phyloP scores from a whole-genome alignment of 2,888 invertebrate genomes.

The Zonitis immaculata region DNA sequence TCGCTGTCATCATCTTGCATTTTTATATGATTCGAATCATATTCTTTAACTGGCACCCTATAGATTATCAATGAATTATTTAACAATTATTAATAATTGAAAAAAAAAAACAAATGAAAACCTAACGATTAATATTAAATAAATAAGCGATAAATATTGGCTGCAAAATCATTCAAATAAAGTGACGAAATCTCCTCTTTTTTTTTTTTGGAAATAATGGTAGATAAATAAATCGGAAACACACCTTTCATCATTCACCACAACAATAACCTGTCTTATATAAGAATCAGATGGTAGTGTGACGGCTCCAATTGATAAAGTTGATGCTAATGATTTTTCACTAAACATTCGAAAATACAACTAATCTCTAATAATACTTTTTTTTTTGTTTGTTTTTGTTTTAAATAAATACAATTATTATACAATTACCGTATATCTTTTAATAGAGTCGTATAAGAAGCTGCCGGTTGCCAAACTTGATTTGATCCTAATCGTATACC shows the following conservation, averaged over 20 bases:
- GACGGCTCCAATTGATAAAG: conserved; percentile 38
- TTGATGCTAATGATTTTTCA: conserved; percentile 35
- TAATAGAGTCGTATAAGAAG: conserved; percentile 43
- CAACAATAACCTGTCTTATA: conserved; percentile 33
- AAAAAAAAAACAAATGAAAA: not conserved
- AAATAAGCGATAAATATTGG: not conserved
- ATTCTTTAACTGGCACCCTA: conserved; percentile 31
- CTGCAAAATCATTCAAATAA: not conserved
- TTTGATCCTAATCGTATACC: conserved; percentile 62
- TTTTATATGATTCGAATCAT: not conserved
- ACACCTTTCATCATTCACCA: conserved; percentile 41
- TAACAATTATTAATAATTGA: conserved; percentile 9
- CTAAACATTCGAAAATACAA: conserved; percentile 32
- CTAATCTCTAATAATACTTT: too few relatives aligned
- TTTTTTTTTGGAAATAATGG: not conserved
- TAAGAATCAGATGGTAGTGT: conserved; percentile 46
- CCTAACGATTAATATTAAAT: not conserved
- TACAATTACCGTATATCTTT: conserved; percentile 41
- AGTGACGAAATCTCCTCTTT: too few relatives aligned
- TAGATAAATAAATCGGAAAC: conserved; percentile 25
- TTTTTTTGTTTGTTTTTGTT: too few relatives aligned
- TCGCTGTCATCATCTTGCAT: conserved; percentile 35
- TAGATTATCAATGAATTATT: conserved; percentile 22
- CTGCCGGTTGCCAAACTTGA: conserved; percentile 59
- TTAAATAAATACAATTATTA: too few relatives aligned